Evolutionary conservation across 2,797 vertebrate species (phyloP).

Genomic region (Muscicapa comitata): DNA sequence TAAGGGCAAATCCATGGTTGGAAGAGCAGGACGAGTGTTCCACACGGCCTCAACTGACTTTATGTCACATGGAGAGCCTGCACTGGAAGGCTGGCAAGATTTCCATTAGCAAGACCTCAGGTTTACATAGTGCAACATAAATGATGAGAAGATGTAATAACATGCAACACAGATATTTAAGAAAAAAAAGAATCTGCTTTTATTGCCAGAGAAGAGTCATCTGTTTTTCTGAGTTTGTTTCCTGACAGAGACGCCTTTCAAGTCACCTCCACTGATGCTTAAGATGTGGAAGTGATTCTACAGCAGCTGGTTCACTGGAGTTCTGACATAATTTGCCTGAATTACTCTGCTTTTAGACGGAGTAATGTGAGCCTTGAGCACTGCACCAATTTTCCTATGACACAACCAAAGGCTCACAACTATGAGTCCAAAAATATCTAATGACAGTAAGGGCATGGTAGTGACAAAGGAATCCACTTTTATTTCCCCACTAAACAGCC

Average conservation of each 20-base stretch:
- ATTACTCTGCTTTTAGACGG: neutral
- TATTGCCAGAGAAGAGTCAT: neutral
- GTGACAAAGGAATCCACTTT: neutral
- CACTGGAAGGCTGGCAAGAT: neutral
- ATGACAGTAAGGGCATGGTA: neutral
- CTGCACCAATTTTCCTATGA: neutral
- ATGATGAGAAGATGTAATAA: neutral
- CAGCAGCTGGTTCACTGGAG: neutral
- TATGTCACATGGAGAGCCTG: neutral
- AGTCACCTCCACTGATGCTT: neutral
- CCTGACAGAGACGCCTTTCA: neutral
- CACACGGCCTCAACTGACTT: neutral
- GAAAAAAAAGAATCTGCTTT: neutral
- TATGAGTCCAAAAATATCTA: neutral
- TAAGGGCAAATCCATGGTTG: neutral
- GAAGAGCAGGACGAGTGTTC: neutral
- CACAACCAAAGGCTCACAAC: neutral
- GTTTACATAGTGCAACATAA: neutral
- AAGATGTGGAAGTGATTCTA: neutral
- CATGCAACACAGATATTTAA: neutral
- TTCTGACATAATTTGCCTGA: neutral
- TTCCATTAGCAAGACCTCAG: neutral
- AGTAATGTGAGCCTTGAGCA: neutral
- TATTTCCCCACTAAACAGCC: neutral
- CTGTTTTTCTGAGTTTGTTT: neutral